phyloP scores from a whole-genome alignment of 2,888 invertebrate species.

The Caenorhabditis sp. region DNA sequence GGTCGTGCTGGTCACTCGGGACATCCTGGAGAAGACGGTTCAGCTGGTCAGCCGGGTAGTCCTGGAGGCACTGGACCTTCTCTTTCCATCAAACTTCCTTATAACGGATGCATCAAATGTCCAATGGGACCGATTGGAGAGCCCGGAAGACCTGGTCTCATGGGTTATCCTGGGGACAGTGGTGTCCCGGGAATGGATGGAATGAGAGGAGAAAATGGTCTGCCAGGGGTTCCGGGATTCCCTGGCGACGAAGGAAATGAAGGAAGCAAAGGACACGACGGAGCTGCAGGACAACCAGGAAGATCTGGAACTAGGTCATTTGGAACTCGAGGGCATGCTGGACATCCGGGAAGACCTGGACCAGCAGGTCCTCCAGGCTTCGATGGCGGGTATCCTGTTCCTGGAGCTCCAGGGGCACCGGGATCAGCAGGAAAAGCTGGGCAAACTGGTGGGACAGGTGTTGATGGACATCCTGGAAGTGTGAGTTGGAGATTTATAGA shows the following conservation, averaged over 20 bases:
- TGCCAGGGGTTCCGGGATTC: conserved; percentile 41
- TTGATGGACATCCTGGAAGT: conserved; percentile 51
- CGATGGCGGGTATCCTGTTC: conserved; percentile 40
- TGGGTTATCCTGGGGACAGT: conserved; percentile 38
- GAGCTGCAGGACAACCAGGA: conserved; percentile 49
- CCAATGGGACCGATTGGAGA: conserved; percentile 47
- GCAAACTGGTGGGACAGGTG: conserved; percentile 36
- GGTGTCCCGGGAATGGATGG: conserved; percentile 40
- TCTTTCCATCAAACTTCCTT: conserved; percentile 48
- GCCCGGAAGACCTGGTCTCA: conserved; percentile 43
- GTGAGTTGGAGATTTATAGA: conserved; percentile 14
- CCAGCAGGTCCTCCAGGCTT: conserved; percentile 31
- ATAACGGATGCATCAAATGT: conserved; percentile 60
- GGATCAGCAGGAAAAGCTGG: conserved; percentile 49
- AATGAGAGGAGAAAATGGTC: conserved; percentile 33
- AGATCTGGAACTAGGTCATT: conserved; percentile 35
- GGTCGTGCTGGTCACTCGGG: conserved; percentile 53
- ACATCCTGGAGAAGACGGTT: conserved; percentile 54
- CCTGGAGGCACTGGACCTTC: conserved; percentile 47
- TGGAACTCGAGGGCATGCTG: conserved; percentile 36
- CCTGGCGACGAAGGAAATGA: conserved; percentile 41
- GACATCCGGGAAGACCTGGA: conserved; percentile 45
- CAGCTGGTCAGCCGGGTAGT: conserved; percentile 42
- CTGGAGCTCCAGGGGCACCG: conserved; percentile 33
- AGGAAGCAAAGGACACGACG: conserved; percentile 36